Evolutionary conservation across 1,140 invertebrate species (phyloP), one percentile per base, ranked within the genome.

Genomic region (Aricia agestis): DNA sequence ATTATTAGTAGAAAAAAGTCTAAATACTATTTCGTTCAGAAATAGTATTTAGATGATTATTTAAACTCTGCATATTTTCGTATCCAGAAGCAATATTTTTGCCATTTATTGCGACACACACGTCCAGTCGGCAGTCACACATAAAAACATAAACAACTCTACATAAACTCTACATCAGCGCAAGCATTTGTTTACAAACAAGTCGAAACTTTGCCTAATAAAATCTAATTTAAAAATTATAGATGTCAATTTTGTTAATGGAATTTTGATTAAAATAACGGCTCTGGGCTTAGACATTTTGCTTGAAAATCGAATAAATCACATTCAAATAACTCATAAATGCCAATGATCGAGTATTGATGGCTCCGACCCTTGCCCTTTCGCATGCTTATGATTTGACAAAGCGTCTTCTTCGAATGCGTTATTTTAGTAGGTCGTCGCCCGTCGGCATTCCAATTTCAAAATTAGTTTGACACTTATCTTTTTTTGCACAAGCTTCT

Each of bases 261-360:
- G 68, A 69, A 69, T 69, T 59, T 69, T 69, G 59, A 69, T 69
- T 69, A 69, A 69, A 69, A 63, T 69, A 69, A 69, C 68, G 68
- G 68, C 17, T 7, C 17, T 17, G 18, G 61, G 58, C 32, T 69
- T 69, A 63, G 36, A 41, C 32, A 36, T 63, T 61, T 69, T 19
- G 36, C n/a, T 19, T 63, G 10, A 19, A 63, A 18, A 25, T 63
- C 18, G 59, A 19, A 19, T 25, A 63, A 63, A 63, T 63, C 59
- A 63, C 10, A 19, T 63, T 25, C 5, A 31, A 67, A 67, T 45
- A 67, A 67, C n/a, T 52, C 13, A 15, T 41, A 6, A 45, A 67
- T 32, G 25, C 6, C 36, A 71, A 36, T 41, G 19, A 67, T 42
- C 45, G 13, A 68, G 19, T 19, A 63, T 63, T 63, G 59, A 19